Percentiles rank a stretch among this genome's conserved stretches.
phyloP scores from a whole-genome alignment of 2,888 invertebrate genomes.

The Dynastes tityus region DNA sequence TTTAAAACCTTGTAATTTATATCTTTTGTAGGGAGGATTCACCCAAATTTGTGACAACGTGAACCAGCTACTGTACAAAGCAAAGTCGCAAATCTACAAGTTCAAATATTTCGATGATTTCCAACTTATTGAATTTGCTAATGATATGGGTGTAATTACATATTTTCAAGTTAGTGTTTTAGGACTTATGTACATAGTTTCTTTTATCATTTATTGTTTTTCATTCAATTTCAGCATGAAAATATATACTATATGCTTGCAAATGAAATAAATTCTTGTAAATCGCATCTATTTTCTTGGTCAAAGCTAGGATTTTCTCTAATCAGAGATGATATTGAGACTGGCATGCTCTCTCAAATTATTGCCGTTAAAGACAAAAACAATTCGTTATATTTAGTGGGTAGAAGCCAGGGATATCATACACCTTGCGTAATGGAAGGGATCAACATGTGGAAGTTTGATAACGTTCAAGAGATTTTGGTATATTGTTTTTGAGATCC shows the following conservation, averaged over 20 bases:
- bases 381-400: constrained; percentile 66
- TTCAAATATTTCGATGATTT: constrained; percentile 72
- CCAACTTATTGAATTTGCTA: constrained; percentile 63
- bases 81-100: constrained; percentile 69
- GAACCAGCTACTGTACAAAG: constrained; percentile 60
- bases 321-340: constrained; percentile 63
- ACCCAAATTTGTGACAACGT: constrained; percentile 65
- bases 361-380: constrained; percentile 65
- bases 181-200: too few relatives aligned
- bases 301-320: constrained; percentile 61
- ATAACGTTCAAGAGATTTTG: constrained; percentile 54
- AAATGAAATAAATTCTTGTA: constrained; percentile 68
- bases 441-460: constrained; percentile 70
- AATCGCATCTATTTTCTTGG: constrained; percentile 70
- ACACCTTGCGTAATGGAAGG: constrained; percentile 62
- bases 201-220: too few relatives aligned
- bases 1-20: not conserved
- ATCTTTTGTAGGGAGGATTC: constrained; percentile 63
- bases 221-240: constrained; percentile 57
- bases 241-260: constrained; percentile 67
- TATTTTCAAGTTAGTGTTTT: constrained; percentile 62
- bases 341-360: constrained; percentile 71
- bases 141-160: constrained; percentile 62
- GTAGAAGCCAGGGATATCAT: constrained; percentile 58
- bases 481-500: not conserved